Evolutionary conservation across 37 sponge, comb jelly and placozoan species (phyloP).

Genomic region (Halisarca cf. caerulea): DNA sequence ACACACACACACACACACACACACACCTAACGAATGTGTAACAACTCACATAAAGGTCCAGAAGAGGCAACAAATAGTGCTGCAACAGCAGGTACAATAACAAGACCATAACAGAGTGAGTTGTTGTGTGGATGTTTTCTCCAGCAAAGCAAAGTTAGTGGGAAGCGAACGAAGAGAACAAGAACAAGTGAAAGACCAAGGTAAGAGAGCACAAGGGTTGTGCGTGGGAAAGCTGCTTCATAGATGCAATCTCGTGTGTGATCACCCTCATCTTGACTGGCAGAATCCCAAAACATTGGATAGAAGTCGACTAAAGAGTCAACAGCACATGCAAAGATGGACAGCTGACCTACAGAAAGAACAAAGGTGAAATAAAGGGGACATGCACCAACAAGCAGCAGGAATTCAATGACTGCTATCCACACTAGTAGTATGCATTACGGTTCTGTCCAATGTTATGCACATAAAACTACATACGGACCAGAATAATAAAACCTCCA

Average conservation of each 20-base stretch:
- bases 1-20: background rate
- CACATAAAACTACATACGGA: too few relatives aligned
- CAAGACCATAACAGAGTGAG: background rate
- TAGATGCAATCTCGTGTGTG: background rate
- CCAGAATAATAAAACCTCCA: too few relatives aligned
- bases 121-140: conserved; percentile 19
- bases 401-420: too few relatives aligned
- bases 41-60: conserved; percentile 11
- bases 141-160: background rate
- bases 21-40: background rate
- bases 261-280: background rate
- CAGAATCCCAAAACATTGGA: conserved; percentile 19
- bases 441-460: too few relatives aligned
- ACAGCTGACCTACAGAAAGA: background rate
- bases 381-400: too few relatives aligned
- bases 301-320: background rate
- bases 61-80: background rate
- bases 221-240: conserved; percentile 18
- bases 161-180: background rate
- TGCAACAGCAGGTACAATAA: background rate
- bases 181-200: background rate
- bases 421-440: too few relatives aligned
- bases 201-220: background rate
- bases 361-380: too few relatives aligned
- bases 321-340: background rate